A percentile compares a stretch with the other conserved stretches of the same genome.
Conservation (phyloP, 2,888 invertebrate genomes). For the Myopa tessellatipennis region DNA sequence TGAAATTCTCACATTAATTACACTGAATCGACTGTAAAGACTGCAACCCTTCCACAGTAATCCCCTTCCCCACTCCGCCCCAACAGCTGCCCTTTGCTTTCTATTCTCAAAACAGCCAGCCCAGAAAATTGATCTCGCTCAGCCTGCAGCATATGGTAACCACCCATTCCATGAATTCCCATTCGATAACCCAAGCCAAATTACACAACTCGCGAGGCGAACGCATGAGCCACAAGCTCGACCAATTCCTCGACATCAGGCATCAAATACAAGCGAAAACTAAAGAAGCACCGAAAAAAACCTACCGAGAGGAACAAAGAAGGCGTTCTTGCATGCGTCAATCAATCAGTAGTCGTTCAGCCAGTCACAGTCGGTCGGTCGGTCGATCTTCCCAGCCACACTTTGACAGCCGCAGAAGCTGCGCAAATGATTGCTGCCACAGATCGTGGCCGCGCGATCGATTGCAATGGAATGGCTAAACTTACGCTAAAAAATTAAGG, state of each 20-base stretch:
- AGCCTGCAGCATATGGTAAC: slow-evolving; percentile 5
- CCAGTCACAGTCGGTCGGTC: slow-evolving; percentile 34
- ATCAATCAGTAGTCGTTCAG: slow-evolving; percentile 56
- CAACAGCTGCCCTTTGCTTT: too few relatives aligned
- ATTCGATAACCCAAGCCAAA: neutral
- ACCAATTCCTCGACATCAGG: slow-evolving; percentile 11
- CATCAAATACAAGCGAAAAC: too few relatives aligned
- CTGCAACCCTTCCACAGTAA: too few relatives aligned
- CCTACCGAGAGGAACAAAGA: slow-evolving; percentile 42
- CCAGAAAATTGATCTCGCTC: too few relatives aligned
- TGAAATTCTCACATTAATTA: too few relatives aligned
- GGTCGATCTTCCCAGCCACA: slow-evolving; percentile 16
- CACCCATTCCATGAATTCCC: slow-evolving; percentile 23
- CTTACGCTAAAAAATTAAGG: slow-evolving; percentile 36
- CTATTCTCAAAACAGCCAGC: too few relatives aligned
- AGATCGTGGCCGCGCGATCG: slow-evolving; percentile 31
- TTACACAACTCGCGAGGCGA: neutral
- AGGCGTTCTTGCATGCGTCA: slow-evolving; percentile 61
- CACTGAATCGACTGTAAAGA: too few relatives aligned
- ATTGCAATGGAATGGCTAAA: slow-evolving; percentile 26
- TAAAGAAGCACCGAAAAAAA: neutral
- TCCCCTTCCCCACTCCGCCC: too few relatives aligned
- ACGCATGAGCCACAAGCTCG: neutral
- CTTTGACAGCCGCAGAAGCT: slow-evolving; percentile 28
- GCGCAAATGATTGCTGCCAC: slow-evolving; percentile 20